Base-by-base conservation (phyloP, 2,797 vertebrate genomes). In the Luscinia luscinia region DNA sequence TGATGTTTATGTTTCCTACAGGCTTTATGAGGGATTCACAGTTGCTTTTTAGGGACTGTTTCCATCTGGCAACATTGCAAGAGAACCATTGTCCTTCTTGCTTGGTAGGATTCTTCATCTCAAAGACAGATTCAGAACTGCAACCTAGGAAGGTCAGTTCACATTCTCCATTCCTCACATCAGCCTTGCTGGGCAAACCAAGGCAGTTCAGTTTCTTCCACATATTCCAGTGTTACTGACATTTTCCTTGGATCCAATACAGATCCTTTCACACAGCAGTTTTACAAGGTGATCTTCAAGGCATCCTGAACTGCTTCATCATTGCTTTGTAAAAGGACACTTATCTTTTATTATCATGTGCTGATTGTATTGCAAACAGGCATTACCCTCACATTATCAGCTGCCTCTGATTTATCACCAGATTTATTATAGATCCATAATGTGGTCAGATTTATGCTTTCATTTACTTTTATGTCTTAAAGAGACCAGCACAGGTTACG, bases 221-320 rank as follows among this genome's bases (percentile, higher is more conserved):
- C 9, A 15, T 14, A 51, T n/a, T 30, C 43, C 81, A 46, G 34
- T 7, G 12, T 28, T 22, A 76, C 70, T 45, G 57, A 15, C 15
- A 59, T 6, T 69, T 73, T 20, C 36, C 64, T 80, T 52, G 40
- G 32, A 61, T 38, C 28, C 28, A 59, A 3, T 9, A 28, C 15
- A 18, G 38, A 28, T 54, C 49, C 45, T 84, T 70, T 77, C 61
- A 74, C 36, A 48, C 14, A 63, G 27, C 30, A 61, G 24, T 54
- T 89, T 74, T 40, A 76, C 84, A 94, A 92, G 84, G 78, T 93
- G 88, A 89, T 90, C 45, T 93, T 90, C 81, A 79, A 76, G 70
- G 63, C 69, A 84, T 22, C 41, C 55, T 46, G 38, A 67, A 36
- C 28, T 61, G 59, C 69, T 84, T 87, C 57, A 84, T 79, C 86